phyloP scores from a whole-genome alignment of 2,113 vertebrate species.

The Axis porcinus region DNA sequence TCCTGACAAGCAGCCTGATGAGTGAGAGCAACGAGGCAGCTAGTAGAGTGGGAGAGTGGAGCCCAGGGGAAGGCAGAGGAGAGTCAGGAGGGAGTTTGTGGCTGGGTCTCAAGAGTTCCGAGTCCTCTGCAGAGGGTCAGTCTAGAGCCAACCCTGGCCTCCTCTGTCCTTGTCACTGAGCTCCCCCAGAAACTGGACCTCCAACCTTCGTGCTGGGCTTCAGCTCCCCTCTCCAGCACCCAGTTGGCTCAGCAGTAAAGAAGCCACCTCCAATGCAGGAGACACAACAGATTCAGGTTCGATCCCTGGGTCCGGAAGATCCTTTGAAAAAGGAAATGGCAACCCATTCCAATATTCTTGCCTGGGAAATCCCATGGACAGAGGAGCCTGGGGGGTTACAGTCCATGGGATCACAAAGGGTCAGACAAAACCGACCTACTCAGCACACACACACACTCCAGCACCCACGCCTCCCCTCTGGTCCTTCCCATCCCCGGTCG shows the following conservation, averaged over 20 bases:
- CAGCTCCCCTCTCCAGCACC: not conserved
- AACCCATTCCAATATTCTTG: not conserved
- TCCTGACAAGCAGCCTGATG: not conserved
- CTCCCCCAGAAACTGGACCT: not conserved
- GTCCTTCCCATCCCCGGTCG: not conserved
- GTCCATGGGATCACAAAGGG: not conserved
- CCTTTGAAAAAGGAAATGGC: not conserved
- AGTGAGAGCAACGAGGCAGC: not conserved
- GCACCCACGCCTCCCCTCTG: not conserved
- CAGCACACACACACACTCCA: not conserved
- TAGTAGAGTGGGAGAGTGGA: too few species aligned
- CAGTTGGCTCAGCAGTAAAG: not conserved
- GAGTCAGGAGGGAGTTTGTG: fast-evolving
- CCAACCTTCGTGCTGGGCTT: too few species aligned
- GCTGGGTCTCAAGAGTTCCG: not conserved
- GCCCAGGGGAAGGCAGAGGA: too few species aligned
- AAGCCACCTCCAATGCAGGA: not conserved
- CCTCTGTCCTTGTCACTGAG: not conserved
- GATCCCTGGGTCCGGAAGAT: not conserved
- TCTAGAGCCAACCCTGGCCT: not conserved
- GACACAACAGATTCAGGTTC: not conserved
- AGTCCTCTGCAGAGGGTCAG: fast-evolving
- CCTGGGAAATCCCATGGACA: not conserved
- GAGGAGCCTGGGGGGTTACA: not conserved
- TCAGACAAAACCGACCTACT: not conserved